Evolutionary conservation across 2,888 invertebrate species (phyloP), one percentile per base, ranked within the genome.

Genomic region (Patella pellucida): DNA sequence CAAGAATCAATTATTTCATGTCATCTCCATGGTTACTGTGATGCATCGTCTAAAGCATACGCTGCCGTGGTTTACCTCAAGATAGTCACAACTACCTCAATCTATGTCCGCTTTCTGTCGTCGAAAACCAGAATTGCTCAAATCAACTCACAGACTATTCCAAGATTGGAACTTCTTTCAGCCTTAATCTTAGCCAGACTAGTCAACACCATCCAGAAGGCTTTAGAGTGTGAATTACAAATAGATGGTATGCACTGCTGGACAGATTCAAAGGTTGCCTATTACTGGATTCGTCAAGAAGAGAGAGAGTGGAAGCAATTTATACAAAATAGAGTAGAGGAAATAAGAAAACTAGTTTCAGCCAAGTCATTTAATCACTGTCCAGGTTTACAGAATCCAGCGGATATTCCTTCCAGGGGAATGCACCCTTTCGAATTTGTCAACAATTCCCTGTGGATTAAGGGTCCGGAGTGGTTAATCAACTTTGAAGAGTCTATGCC

Each of bases 361-460:
- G 56, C n/a, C 16, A 56, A 11, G 9, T n/a, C 56, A 56, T 56
- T 16, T 16, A 56, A 56, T 16, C 56, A 56, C 19, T 62, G 62
- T 62, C 62, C 62, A 19, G 62, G 16, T 9, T n/a, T 62, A 19
- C n/a, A 19, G n/a, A 62, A 62, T 19, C 62, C n/a, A 15, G 62
- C 19, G 11, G 62, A 62, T 62, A 62, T 62, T 62, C 19, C 12
- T 62, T 62, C 62, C n/a, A 62, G 62, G 19, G 62, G 16, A 15
- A 62, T 62, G 62, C 19, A 62, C n/a, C 62, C 62, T 19, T 62
- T 62, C n/a, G 62, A 62, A 62, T 62, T 62, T 62, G 19, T 19
- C n/a, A 62, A 19, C 19, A 62, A 62, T 15, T 62, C 62, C 62
- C 19, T 3, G 19, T 62, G 62, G 62, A 16, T 62, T 19, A 62